Evolutionary conservation across 2,888 invertebrate species (phyloP).

Genomic region (Caradrina kadenii): DNA sequence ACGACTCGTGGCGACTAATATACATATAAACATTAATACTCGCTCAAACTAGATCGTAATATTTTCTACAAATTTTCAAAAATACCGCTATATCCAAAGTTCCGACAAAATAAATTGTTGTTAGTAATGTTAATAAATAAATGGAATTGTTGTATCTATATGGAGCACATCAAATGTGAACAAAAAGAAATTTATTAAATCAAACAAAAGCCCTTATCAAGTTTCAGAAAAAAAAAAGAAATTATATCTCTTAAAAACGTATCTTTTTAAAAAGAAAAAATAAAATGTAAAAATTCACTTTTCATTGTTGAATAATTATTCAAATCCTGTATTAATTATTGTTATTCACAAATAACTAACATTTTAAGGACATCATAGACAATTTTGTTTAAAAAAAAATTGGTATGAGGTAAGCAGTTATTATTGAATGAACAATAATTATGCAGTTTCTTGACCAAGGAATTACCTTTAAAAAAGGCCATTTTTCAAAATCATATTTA

Average conservation of each 20-base stretch:
- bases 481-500: constrained; percentile 6
- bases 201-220: constrained; percentile 44
- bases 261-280: constrained; percentile 17
- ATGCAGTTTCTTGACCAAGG: constrained; percentile 16
- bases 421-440: constrained; percentile 16
- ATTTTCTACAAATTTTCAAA: too few species aligned
- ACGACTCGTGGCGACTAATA: too few species aligned
- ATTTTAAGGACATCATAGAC: constrained; percentile 19
- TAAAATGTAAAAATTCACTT: constrained; percentile 23
- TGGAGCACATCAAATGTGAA: constrained; percentile 41
- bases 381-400: constrained; percentile 52
- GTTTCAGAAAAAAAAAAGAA: constrained; percentile 35
- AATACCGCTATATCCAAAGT: constrained; percentile 26
- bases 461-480: constrained; percentile 19
- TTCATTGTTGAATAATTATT: constrained; percentile 9
- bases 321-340: constrained; percentile 14
- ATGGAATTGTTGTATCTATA: constrained; percentile 41
- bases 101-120: constrained; percentile 12
- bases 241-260: constrained; percentile 41
- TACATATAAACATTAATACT: too few species aligned
- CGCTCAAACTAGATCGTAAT: too few species aligned
- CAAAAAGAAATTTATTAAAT: constrained; percentile 30
- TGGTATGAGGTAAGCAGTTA: constrained; percentile 33
- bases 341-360: constrained; percentile 18
- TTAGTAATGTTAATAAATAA: constrained; percentile 52